Conservation (phyloP, 1,140 invertebrate genomes). For the Musca vetustissima region DNA sequence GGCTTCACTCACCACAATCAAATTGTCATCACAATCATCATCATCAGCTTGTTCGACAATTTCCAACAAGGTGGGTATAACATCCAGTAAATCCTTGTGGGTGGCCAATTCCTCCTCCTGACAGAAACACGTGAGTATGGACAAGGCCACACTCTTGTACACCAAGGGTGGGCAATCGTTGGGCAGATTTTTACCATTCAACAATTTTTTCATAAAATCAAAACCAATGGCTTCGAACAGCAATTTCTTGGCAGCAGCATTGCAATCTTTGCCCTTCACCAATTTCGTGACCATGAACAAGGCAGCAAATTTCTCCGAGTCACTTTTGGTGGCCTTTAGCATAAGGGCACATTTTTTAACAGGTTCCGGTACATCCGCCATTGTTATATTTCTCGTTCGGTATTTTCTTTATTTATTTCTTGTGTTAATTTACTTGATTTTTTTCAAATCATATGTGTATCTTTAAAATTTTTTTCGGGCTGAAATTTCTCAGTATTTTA, state of each 20-base stretch:
- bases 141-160: constrained; percentile 86
- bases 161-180: constrained; percentile 82
- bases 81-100: constrained; percentile 77
- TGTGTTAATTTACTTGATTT: not conserved
- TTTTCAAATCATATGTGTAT: constrained; percentile 2
- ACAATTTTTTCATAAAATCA: constrained; percentile 76
- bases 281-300: constrained; percentile 88
- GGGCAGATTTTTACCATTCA: constrained; percentile 73
- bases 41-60: constrained; percentile 79
- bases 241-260: constrained; percentile 69
- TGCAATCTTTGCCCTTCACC: constrained; percentile 78
- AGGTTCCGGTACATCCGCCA: constrained; percentile 67
- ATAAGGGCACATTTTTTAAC: constrained; percentile 80
- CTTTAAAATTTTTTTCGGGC: not conserved
- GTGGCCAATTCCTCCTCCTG: constrained; percentile 74
- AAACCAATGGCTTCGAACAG: constrained; percentile 87
- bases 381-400: constrained; percentile 27
- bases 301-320: constrained; percentile 89
- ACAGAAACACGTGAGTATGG: constrained; percentile 81
- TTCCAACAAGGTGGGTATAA: constrained; percentile 77
- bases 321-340: constrained; percentile 73
- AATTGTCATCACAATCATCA: constrained; percentile 78
- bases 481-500: not conserved
- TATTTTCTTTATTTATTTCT: not conserved
- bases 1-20: constrained; percentile 85